Base-by-base conservation (phyloP, 2,113 vertebrate species). In the Scomber japonicus region DNA sequence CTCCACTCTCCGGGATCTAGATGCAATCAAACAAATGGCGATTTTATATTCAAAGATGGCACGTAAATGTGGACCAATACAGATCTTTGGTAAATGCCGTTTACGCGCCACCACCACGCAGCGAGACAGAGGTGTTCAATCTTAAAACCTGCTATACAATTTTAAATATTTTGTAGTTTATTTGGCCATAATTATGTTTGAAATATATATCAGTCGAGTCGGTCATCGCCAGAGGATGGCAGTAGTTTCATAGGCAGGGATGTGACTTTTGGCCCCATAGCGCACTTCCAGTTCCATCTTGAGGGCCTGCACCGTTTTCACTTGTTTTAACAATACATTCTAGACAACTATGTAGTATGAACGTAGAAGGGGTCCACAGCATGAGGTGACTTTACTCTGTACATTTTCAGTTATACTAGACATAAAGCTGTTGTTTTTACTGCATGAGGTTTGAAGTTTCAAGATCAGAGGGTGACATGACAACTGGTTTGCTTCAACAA, bases 201-300 rank as follows among this genome's bases (percentile, higher is more conserved):
- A 49, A 9, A 31, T 19, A 11, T 19, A 11, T 17, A 54, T 71
- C 56, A 59, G 56, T 2, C 6, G 4, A 35, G 64, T 54, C 49
- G 54, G 40, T 50, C 11, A 30, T 81, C 66, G 57, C 89, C 93
- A 74, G 83, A 82, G 59, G 91, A 76, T 85, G 91, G 91, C 93
- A 72, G 84, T 83, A 21, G 84, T 81, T 75, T 74, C 88, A 71
- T 55, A 60, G 63, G 61, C 40, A 74, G 54, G 21, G 50, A 17
- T 60, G 55, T 66, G 79, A 82, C 85, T 60, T 76, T 72, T 84
- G 83, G 85, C 81, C 70, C 78, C 64, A 31, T 82, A 76, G 85
- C 68, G 70, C 65, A 80, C 54, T 68, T 81, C 59, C 54, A 70
- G 27, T 48, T 77, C 46, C 17, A 14, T 11, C 60, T 24, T 6